phyloP scores from a whole-genome alignment of 2,797 vertebrate genomes.

The Yasuhikotakia modesta region DNA sequence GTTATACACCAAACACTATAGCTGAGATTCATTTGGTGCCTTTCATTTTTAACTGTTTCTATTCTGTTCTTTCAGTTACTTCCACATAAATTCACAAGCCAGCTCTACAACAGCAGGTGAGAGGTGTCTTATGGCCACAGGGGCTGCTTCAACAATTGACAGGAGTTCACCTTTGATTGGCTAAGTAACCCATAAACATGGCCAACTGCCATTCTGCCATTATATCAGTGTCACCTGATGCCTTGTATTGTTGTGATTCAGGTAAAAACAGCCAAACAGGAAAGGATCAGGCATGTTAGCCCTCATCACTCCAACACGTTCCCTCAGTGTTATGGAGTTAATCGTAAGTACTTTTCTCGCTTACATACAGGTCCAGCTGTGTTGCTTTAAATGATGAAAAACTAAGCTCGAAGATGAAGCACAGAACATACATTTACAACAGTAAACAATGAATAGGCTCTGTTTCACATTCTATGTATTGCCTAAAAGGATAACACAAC shows the following conservation, averaged over 20 bases:
- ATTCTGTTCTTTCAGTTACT: neutral
- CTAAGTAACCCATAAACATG: conserved; percentile 8
- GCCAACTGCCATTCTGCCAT: neutral
- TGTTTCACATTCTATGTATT: neutral
- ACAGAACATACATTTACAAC: neutral
- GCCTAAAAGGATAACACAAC: neutral
- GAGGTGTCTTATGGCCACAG: neutral
- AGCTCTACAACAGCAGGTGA: conserved; percentile 2
- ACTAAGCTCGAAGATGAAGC: neutral
- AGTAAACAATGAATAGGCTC: neutral
- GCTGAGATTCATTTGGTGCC: neutral
- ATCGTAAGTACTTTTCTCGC: neutral
- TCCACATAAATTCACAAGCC: neutral
- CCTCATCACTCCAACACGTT: conserved; percentile 1
- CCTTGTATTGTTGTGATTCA: neutral
- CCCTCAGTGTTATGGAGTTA: neutral
- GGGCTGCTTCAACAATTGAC: neutral
- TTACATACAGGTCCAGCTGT: neutral
- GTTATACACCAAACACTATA: no score
- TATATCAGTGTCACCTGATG: conserved; percentile 22
- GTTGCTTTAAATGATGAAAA: neutral
- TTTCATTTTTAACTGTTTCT: neutral
- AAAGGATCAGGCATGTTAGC: neutral
- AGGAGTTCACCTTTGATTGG: conserved; percentile 22
- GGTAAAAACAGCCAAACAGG: neutral